Conservation (phyloP, 1,140 invertebrate species). For the Neodiprion lecontei region DNA sequence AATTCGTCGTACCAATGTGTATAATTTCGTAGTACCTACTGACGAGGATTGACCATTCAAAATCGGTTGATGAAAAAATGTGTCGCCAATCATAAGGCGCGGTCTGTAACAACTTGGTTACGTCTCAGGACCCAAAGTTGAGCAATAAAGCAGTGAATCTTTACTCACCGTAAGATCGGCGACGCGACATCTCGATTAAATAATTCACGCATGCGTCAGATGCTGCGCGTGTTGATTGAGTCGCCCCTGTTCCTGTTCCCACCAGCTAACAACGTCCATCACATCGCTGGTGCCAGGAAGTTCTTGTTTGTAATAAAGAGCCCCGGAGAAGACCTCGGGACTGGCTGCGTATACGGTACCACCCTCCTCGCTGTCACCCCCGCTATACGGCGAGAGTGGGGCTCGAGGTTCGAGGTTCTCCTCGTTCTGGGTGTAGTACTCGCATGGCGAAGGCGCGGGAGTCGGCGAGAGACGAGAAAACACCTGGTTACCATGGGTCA, state of each 20-base stretch:
- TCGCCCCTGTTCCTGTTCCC: slow-evolving; percentile 66
- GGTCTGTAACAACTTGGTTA: no score
- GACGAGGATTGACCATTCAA: no score
- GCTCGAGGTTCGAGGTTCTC: slow-evolving; percentile 53
- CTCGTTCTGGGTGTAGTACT: slow-evolving; percentile 63
- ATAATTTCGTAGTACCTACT: no score
- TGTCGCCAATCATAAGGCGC: no score
- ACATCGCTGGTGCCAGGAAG: slow-evolving; percentile 71
- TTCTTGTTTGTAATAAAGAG: slow-evolving; percentile 66
- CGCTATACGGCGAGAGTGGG: slow-evolving; percentile 53
- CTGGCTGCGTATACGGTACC: slow-evolving; percentile 51
- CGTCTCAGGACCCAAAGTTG: no score
- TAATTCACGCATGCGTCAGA: slow-evolving; percentile 54
- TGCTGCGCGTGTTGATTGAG: slow-evolving; percentile 53
- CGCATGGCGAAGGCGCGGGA: slow-evolving; percentile 55
- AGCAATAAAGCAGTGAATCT: no score
- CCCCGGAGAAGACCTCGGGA: slow-evolving; percentile 54
- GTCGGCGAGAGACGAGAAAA: slow-evolving; percentile 51
- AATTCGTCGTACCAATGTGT: no score
- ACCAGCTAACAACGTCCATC: slow-evolving; percentile 73
- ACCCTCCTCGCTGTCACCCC: slow-evolving; percentile 45
- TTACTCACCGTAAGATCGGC: no score
- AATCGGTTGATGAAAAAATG: no score
- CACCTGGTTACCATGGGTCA: slow-evolving; percentile 23
- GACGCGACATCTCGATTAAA: no score